These are phyloP conservation scores for Ostrea denselamellosa DNA, from an alignment of 1,140 invertebrate genomes.

Conservation along the genomic window DNA sequence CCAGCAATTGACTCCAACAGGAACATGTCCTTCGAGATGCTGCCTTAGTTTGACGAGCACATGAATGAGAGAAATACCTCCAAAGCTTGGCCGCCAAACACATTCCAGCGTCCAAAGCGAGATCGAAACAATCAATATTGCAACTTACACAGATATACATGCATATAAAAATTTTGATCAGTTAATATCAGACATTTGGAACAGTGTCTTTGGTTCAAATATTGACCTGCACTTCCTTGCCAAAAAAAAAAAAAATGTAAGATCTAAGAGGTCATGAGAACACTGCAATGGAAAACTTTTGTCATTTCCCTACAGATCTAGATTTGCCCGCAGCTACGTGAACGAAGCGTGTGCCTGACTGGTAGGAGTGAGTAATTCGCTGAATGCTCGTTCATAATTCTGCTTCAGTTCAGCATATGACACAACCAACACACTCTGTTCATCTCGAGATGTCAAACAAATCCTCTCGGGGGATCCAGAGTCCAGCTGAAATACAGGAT, in stretches of 20 bases:
- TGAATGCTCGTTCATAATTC: slow-evolving; percentile 95
- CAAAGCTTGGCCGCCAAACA: not conserved
- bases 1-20: not conserved
- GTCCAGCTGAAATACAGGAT: slow-evolving; percentile 78
- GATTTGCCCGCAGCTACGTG: slow-evolving; percentile 9
- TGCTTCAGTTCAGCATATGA: slow-evolving; percentile 96
- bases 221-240: slow-evolving; percentile 3
- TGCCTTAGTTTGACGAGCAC: not conserved
- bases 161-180: slow-evolving; percentile 32
- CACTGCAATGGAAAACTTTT: not conserved
- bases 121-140: slow-evolving; percentile 21
- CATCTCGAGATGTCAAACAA: slow-evolving; percentile 96
- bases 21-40: not conserved
- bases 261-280: slow-evolving; percentile 14
- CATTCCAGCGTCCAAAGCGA: slow-evolving; percentile 2
- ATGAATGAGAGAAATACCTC: not conserved
- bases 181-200: slow-evolving; percentile 1
- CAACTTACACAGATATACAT: not conserved
- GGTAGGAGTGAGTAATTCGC: slow-evolving; percentile 84
- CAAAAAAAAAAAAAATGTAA: not conserved
- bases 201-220: slow-evolving; percentile 32
- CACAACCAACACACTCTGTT: slow-evolving; percentile 96
- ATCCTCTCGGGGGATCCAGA: slow-evolving; percentile 95
- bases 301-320: not conserved
- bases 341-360: not conserved